These are phyloP conservation scores for Drosophila azteca DNA, from an alignment of 1,140 invertebrate species.

Conservation along the genomic window DNA sequence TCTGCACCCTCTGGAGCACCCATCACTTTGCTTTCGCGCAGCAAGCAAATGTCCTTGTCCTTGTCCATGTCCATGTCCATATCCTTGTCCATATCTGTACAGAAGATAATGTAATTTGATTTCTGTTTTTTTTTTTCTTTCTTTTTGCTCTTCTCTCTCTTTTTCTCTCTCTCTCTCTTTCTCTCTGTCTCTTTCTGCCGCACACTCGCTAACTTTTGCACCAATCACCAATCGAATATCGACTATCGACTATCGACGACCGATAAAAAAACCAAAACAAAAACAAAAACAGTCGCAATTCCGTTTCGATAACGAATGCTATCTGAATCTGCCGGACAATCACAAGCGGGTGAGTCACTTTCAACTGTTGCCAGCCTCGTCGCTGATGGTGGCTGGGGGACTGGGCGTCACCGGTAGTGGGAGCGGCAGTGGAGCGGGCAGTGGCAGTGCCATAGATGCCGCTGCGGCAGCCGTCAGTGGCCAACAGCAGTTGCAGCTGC, in stretches of 20 bases:
- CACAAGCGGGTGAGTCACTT: constrained; percentile 95
- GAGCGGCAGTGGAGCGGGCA: constrained; percentile 26
- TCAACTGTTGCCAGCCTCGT: constrained; percentile 66
- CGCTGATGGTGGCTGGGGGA: constrained; percentile 65
- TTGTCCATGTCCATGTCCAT: constrained; percentile 33
- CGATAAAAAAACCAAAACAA: background rate
- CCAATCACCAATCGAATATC: constrained; percentile 28
- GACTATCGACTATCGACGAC: background rate
- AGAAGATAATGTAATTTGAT: constrained; percentile 31
- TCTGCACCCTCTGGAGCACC: constrained; percentile 27
- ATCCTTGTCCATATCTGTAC: constrained; percentile 32
- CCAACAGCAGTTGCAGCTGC: constrained; percentile 70
- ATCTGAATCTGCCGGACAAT: constrained; percentile 96
- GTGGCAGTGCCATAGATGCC: background rate
- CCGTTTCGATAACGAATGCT: constrained; percentile 99
- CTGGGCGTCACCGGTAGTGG: constrained; percentile 85
- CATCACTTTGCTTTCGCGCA: constrained; percentile 13
- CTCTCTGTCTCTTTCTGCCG: constrained; percentile 25
- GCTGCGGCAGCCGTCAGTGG: constrained; percentile 36
- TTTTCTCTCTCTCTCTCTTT: constrained; percentile 42
- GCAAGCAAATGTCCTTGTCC: constrained; percentile 41
- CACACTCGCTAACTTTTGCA: constrained; percentile 34
- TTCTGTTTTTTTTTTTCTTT: constrained; percentile 33
- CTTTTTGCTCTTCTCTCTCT: constrained; percentile 50
- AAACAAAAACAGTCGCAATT: constrained; percentile 94